Base-by-base conservation (phyloP, 1,140 invertebrate species). In the Watersipora subatra region DNA sequence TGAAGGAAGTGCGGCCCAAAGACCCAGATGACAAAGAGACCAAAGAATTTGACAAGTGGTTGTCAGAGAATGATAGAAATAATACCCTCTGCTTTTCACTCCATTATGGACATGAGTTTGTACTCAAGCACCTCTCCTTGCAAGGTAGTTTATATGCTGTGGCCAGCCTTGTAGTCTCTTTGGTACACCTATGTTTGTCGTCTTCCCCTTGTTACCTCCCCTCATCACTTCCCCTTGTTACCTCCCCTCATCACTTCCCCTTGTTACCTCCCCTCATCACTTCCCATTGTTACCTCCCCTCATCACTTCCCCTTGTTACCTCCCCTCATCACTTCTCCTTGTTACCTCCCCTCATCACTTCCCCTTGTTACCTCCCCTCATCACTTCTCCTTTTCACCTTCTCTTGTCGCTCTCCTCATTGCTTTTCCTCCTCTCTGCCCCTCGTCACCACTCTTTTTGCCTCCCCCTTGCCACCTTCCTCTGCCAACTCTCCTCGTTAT, bases 11-110 rank as follows among this genome's bases (percentile, higher is more conserved):
- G 28, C 84, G 92, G 30, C 70, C 87, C 58, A 46, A n/a, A 46
- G 34, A 46, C n/a, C 34, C 34, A 12, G 34, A 46, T 46, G 92
- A 92, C 1, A 93, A 92, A 76, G 86, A 83, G 71, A 91, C 89
- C 0, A 93, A 92, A 80, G 91, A 93, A 72, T 96, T 96, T 82
- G 92, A 95, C 66, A 86, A 88, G 75, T 94, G 91, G 87, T 85
- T 88, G 1, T 92, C 95, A 74, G 82, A 87, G 3, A 90, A 90
- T 72, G 87, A 85, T 72, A 84, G 87, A 56, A 91, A 94, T 70
- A 83, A 80, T 69, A 79, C 84, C 55, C 86, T 88, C 73, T 95
- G 92, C 80, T 95, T 97, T 79, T 86, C 92, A 55, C 84, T 97
- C 26, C 89, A 88, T 75, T 93, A 95, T 84, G 93, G 93, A 24